These are phyloP conservation scores for Gallinago undulata DNA, from an alignment of 2,113 vertebrate genomes.

Conservation along the genomic window DNA sequence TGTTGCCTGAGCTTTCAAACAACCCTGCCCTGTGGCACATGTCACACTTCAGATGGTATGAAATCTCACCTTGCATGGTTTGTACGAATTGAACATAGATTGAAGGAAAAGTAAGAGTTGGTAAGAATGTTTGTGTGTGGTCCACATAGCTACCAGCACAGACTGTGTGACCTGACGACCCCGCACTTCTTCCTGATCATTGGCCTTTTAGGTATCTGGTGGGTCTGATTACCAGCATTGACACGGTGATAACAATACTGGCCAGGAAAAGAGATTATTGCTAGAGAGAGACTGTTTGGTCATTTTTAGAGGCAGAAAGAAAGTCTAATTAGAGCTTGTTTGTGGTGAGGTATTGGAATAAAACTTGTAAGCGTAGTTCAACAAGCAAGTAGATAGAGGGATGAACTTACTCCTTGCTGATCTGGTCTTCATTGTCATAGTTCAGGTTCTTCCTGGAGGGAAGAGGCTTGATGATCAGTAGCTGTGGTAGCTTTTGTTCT, in stretches of 20 bases:
- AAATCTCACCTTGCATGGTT: fast-evolving
- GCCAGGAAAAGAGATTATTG: background rate
- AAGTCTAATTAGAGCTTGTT: background rate
- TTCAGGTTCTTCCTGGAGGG: background rate
- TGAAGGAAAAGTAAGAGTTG: background rate
- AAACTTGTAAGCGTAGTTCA: background rate
- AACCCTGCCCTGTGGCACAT: fast-evolving
- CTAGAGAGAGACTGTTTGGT: background rate
- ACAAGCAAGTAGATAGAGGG: background rate
- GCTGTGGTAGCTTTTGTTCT: background rate
- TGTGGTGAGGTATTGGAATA: background rate
- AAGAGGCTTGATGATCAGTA: fast-evolving
- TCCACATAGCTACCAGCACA: fast-evolving
- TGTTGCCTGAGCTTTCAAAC: background rate
- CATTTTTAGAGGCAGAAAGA: background rate
- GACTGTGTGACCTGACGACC: background rate
- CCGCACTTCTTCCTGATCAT: fast-evolving
- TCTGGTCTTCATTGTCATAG: background rate
- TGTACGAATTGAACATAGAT: fast-evolving
- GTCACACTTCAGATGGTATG: background rate
- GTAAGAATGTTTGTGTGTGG: fast-evolving
- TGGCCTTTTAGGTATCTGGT: background rate
- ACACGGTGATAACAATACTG: fast-evolving
- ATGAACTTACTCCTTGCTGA: background rate
- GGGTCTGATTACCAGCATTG: background rate